Evolutionary conservation across 2,888 invertebrate genomes (phyloP).

Genomic region (Apamea crenata): DNA sequence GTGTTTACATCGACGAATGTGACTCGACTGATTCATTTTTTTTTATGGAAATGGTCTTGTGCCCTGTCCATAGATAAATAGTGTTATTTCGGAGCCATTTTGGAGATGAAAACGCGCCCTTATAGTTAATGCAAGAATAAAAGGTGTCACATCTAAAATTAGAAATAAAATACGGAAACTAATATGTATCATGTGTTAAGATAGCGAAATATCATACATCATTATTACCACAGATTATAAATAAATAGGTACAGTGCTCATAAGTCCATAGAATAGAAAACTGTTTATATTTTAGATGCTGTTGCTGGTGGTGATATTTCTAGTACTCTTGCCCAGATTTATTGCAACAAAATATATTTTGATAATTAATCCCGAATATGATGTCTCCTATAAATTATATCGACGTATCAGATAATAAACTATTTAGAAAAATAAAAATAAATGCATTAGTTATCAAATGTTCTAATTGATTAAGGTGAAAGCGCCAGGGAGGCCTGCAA

Average conservation of each 20-base stretch:
- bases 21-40: not conserved
- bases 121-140: slow-evolving; percentile 12
- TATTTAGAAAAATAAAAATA: not conserved
- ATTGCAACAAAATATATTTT: slow-evolving; percentile 11
- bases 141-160: slow-evolving; percentile 6
- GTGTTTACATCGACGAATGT: slow-evolving; percentile 19
- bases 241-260: slow-evolving; percentile 1
- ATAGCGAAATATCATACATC: slow-evolving; percentile 7
- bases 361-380: not conserved
- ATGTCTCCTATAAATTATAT: not conserved
- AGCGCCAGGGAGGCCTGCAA: not conserved
- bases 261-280: slow-evolving; percentile 11
- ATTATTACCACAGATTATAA: slow-evolving; percentile 27
- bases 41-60: not conserved
- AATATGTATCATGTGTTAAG: not conserved
- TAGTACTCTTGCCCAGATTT: not conserved
- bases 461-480: not conserved
- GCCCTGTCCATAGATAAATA: not conserved
- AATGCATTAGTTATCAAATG: not conserved
- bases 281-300: not conserved
- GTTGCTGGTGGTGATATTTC: no score
- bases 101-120: not conserved
- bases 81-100: not conserved
- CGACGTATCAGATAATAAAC: not conserved
- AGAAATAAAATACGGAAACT: not conserved